Percentiles rank a stretch among this genome's conserved stretches.
Conservation (phyloP, 2,888 invertebrate genomes). For the Monoplex corrugatus region DNA sequence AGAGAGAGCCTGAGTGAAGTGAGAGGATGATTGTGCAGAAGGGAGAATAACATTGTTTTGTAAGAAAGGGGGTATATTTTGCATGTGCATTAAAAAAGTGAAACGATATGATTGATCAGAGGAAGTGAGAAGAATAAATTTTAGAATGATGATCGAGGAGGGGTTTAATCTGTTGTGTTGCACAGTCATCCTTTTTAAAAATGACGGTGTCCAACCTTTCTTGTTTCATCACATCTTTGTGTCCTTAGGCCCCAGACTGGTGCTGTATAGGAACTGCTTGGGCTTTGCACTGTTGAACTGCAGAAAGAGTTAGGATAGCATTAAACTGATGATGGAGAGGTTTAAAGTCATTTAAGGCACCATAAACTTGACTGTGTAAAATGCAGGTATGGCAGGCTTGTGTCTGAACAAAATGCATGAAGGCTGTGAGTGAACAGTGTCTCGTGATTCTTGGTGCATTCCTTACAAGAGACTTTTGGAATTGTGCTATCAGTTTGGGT, state of each 20-base stretch:
- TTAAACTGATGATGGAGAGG: neutral
- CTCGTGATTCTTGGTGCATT: conserved; percentile 39
- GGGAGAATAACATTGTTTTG: no score
- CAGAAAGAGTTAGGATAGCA: neutral
- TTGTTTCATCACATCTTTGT: no score
- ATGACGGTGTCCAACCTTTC: no score
- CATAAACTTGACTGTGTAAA: neutral
- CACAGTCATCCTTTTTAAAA: no score
- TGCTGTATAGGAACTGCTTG: neutral
- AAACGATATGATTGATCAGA: no score
- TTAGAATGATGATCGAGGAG: no score
- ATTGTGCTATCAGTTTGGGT: conserved; percentile 31
- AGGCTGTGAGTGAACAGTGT: neutral
- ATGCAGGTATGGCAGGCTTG: neutral
- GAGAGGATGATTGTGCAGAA: no score
- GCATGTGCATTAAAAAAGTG: no score
- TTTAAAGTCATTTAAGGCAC: neutral
- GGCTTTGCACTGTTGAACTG: neutral
- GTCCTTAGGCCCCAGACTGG: neutral
- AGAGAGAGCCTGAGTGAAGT: no score
- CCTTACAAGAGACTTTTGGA: conserved; percentile 27
- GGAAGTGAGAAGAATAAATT: no score
- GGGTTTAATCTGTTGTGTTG: no score
- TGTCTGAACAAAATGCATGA: neutral
- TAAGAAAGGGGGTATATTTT: no score